phyloP scores from a whole-genome alignment of 2,797 vertebrate species.

The Distichodus sexfasciatus region DNA sequence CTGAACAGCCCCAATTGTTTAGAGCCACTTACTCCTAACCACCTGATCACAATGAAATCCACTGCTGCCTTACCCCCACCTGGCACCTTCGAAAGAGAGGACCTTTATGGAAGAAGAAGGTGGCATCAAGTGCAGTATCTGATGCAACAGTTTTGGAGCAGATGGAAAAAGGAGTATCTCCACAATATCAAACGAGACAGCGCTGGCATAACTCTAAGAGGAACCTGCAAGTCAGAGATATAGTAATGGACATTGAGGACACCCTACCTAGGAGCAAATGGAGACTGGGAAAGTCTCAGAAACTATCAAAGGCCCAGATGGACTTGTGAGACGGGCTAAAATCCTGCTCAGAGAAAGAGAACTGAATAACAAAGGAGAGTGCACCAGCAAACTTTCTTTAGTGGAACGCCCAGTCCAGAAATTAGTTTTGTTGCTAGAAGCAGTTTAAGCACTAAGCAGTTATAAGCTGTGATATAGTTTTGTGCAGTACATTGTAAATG shows the following conservation, averaged over 20 bases:
- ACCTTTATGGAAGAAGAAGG: slow-evolving; percentile 25
- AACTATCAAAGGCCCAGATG: neutral
- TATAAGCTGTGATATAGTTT: no score
- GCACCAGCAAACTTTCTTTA: no score
- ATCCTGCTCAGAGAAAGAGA: neutral
- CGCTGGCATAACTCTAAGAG: slow-evolving; percentile 3
- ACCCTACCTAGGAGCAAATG: slow-evolving; percentile 7
- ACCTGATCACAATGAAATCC: slow-evolving; percentile 20
- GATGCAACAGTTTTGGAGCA: slow-evolving; percentile 21
- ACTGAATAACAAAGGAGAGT: neutral
- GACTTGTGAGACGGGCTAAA: neutral
- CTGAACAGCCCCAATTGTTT: slow-evolving; percentile 4
- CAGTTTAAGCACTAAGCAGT: no score
- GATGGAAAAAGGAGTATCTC: slow-evolving; percentile 22
- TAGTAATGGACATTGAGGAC: slow-evolving; percentile 15
- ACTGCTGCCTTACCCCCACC: slow-evolving; percentile 22
- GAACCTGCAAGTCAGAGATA: slow-evolving; percentile 2
- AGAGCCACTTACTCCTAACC: slow-evolving; percentile 20
- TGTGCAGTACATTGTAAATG: no score
- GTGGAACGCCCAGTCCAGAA: no score
- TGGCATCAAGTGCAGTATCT: slow-evolving; percentile 15
- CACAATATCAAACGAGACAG: slow-evolving; percentile 27
- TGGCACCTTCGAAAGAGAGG: neutral
- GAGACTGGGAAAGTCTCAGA: slow-evolving; percentile 5
- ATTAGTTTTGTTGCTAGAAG: no score